phyloP scores from a whole-genome alignment of 2,888 invertebrate genomes.

The Tanytarsus gracilentus region DNA sequence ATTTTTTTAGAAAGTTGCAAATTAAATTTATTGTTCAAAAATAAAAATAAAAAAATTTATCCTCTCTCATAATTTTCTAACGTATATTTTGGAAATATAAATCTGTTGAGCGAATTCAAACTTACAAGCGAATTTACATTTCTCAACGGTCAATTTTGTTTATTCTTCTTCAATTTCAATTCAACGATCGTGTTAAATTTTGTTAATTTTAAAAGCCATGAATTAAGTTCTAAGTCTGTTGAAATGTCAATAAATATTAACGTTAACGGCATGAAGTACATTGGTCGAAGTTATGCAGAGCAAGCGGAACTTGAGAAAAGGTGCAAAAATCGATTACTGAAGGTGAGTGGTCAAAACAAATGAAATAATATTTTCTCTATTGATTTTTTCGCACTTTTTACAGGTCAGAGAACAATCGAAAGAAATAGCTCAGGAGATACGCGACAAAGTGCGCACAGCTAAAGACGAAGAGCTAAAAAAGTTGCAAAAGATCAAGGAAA shows the following conservation, averaged over 20 bases:
- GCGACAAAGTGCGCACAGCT: constrained; percentile 48
- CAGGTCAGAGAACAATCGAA: constrained; percentile 56
- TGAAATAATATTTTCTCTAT: not conserved
- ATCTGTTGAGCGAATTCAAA: too few species aligned
- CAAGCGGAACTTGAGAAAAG: constrained; percentile 4
- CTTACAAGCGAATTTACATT: too few species aligned
- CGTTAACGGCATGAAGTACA: not conserved
- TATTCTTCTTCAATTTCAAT: too few species aligned
- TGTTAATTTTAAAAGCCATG: not conserved
- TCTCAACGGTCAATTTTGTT: too few species aligned
- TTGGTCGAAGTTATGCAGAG: constrained; percentile 1
- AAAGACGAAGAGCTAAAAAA: constrained; percentile 45
- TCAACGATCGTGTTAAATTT: too few species aligned
- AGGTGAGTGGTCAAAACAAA: not conserved
- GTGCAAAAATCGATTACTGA: not conserved
- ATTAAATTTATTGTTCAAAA: too few species aligned
- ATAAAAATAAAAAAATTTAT: too few species aligned
- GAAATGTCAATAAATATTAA: constrained; percentile 19
- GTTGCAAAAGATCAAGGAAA: constrained; percentile 45
- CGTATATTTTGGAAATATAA: too few species aligned
- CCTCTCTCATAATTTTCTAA: too few species aligned
- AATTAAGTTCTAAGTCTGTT: not conserved
- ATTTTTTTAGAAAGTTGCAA: too few species aligned
- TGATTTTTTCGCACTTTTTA: constrained; percentile 29
- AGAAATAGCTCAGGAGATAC: constrained; percentile 48